phyloP scores from a whole-genome alignment of 2,888 invertebrate genomes.

The Cantharis flavilabris region DNA sequence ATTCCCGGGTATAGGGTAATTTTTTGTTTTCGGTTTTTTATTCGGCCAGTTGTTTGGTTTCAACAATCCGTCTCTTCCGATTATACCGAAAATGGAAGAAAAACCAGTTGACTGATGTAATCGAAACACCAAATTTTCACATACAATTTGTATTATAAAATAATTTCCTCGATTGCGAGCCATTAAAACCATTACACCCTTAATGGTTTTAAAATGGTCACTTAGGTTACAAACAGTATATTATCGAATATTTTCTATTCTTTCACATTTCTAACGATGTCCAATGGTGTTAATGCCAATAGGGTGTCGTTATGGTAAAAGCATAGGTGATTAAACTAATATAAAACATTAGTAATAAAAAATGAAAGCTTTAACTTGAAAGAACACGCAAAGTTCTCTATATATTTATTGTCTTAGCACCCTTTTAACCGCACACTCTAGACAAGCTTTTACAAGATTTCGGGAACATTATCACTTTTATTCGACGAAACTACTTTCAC shows the following conservation, averaged over 20 bases:
- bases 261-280: not conserved
- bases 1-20: not conserved
- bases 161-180: not conserved
- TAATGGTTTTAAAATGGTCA: not conserved
- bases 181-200: not conserved
- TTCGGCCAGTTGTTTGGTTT: too few species aligned
- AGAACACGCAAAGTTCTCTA: conserved; percentile 19
- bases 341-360: conserved; percentile 25
- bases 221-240: not conserved
- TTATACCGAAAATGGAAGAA: not conserved
- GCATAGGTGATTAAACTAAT: conserved; percentile 18
- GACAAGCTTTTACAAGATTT: conserved; percentile 37
- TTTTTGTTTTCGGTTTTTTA: not conserved
- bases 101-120: not conserved
- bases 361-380: conserved; percentile 15
- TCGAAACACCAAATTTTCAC: not conserved
- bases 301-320: not conserved
- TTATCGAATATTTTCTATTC: not conserved
- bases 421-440: conserved; percentile 30
- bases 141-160: not conserved
- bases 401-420: conserved; percentile 35
- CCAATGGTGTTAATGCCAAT: not conserved
- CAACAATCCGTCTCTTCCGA: not conserved
- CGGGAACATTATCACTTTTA: conserved; percentile 43
- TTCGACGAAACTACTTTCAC: conserved; percentile 37